phyloP scores from a whole-genome alignment of 2,888 invertebrate species.

The Diabrotica balteata region DNA sequence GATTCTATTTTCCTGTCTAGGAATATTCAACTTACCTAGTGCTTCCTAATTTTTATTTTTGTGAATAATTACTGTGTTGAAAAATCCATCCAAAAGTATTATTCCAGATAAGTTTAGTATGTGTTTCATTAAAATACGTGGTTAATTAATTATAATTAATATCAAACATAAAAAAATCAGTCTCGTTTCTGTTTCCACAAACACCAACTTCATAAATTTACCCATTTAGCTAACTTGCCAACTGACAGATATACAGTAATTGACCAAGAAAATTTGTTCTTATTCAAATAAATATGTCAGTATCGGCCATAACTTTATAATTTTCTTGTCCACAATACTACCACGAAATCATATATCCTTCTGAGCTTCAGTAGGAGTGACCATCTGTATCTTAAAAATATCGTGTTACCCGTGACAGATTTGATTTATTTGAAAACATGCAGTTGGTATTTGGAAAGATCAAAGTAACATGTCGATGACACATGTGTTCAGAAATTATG shows the following conservation, averaged over 20 bases:
- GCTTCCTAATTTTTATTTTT: too few species aligned
- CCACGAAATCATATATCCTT: slow-evolving; percentile 29
- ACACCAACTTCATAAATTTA: slow-evolving; percentile 2
- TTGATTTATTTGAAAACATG: slow-evolving; percentile 41
- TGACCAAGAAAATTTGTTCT: slow-evolving; percentile 15
- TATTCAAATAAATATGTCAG: slow-evolving; percentile 16
- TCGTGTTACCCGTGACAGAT: slow-evolving; percentile 39
- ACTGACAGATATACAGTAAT: slow-evolving; percentile 12
- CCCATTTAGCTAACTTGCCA: slow-evolving; percentile 13
- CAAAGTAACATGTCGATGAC: slow-evolving; percentile 38
- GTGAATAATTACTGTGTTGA: too few species aligned
- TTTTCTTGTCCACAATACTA: slow-evolving; percentile 17
- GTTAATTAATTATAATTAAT: too few species aligned
- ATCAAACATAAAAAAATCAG: too few species aligned
- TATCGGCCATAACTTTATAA: slow-evolving; percentile 15
- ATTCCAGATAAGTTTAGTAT: too few species aligned
- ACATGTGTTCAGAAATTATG: slow-evolving; percentile 32
- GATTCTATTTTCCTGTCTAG: too few species aligned
- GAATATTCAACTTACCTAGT: too few species aligned
- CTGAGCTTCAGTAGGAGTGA: slow-evolving; percentile 33
- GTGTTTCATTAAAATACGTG: too few species aligned
- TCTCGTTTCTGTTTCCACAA: too few species aligned
- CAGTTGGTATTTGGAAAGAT: slow-evolving; percentile 40
- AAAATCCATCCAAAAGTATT: too few species aligned
- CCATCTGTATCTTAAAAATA: slow-evolving; percentile 39